Conservation (phyloP, 2,888 invertebrate genomes). For the Oscheius sp. region DNA sequence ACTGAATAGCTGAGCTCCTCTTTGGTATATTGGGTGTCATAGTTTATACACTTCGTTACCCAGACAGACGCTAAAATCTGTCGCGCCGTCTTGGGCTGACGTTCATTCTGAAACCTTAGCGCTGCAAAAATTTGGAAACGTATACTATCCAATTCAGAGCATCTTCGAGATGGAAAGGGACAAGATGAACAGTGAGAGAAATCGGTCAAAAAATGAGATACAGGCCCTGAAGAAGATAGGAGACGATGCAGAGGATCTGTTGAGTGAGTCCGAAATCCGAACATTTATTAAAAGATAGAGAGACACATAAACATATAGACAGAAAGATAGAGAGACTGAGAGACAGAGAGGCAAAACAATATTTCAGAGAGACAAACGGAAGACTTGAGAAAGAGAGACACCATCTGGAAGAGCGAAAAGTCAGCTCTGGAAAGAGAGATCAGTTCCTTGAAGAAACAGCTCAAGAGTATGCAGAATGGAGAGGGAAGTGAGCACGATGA, state of each 20-base stretch:
- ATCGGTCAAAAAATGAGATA: constrained; percentile 67
- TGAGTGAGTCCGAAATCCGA: constrained; percentile 42
- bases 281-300: too few relatives aligned
- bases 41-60: too few relatives aligned
- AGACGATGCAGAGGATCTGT: constrained; percentile 66
- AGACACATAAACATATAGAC: too few relatives aligned
- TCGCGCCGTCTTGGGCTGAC: too few relatives aligned
- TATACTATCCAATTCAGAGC: constrained; percentile 19
- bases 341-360: neutral
- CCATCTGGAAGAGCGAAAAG: constrained; percentile 51
- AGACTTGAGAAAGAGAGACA: constrained; percentile 52
- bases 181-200: constrained; percentile 68
- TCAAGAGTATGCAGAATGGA: constrained; percentile 44
- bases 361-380: constrained; percentile 51
- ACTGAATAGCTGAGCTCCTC: too few relatives aligned
- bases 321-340: too few relatives aligned
- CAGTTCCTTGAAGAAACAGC: constrained; percentile 51
- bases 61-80: too few relatives aligned
- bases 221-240: constrained; percentile 65
- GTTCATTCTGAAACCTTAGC: too few relatives aligned
- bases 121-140: too few relatives aligned
- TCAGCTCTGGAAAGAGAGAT: constrained; percentile 56
- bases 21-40: too few relatives aligned
- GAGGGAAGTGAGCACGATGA: constrained; percentile 45
- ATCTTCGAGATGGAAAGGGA: constrained; percentile 70